Percentiles rank a stretch among this genome's conserved stretches.
These are phyloP conservation scores for Portevinia maculata DNA, from an alignment of 2,888 invertebrate species.

Conservation along the genomic window DNA sequence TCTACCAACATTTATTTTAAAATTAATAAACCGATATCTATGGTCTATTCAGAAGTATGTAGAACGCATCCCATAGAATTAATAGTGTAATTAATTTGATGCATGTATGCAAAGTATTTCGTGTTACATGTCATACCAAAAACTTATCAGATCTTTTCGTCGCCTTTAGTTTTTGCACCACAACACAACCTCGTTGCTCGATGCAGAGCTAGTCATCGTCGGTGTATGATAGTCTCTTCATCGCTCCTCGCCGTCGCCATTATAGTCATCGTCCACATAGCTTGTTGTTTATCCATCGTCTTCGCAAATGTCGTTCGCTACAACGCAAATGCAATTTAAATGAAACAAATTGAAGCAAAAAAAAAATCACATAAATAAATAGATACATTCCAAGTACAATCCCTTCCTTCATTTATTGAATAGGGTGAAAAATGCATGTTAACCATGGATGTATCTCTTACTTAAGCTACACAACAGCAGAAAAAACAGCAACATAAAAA, in stretches of 20 bases:
- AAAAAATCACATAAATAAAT: slow-evolving; percentile 39
- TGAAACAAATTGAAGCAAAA: slow-evolving; percentile 68
- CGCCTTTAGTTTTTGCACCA: slow-evolving; percentile 70
- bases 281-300: slow-evolving; percentile 34
- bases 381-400: slow-evolving; percentile 41
- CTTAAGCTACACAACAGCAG: background rate
- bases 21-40: slow-evolving; percentile 31
- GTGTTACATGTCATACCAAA: slow-evolving; percentile 77
- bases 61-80: slow-evolving; percentile 78
- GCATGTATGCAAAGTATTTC: slow-evolving; percentile 81
- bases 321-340: slow-evolving; percentile 70
- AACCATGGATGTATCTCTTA: slow-evolving; percentile 56
- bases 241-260: slow-evolving; percentile 31
- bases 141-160: slow-evolving; percentile 75
- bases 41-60: slow-evolving; percentile 1
- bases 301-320: slow-evolving; percentile 39
- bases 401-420: slow-evolving; percentile 40
- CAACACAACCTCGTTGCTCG: slow-evolving; percentile 16
- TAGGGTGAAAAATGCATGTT: slow-evolving; percentile 66
- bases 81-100: slow-evolving; percentile 83
- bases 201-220: slow-evolving; percentile 22
- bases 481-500: slow-evolving; percentile 15
- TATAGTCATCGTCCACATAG: slow-evolving; percentile 28
- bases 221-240: slow-evolving; percentile 10
- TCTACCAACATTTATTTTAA: too few relatives aligned